Percentiles rank a stretch among this genome's conserved stretches.
These are phyloP conservation scores for chimpanzee (Pan troglodytes) DNA, from an alignment of 2,113 vertebrate species.

Conservation along the genomic window NHGRI_mPanTro3-v2.1_pri NC_072421.2:51474001-51474500, in stretches of 20 bases:
- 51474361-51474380: neutral
- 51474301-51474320: neutral
- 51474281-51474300: neutral
- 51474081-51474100: no score
- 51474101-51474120: neutral
- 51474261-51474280: neutral
- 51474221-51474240: neutral
- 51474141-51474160: neutral
- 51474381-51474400: neutral
- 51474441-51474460: neutral
- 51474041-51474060: no score
- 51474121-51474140: neutral
- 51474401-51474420: neutral
- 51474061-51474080: no score
- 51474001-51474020: no score
- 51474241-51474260: neutral
- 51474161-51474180: neutral
- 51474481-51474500: neutral
- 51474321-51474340: neutral
- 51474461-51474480: neutral
- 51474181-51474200: neutral
- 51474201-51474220: neutral
- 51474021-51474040: no score
- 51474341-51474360: neutral
- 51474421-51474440: neutral